Evolutionary conservation across 1,140 invertebrate genomes (phyloP).

Genomic region (Sinella curviseta): DNA sequence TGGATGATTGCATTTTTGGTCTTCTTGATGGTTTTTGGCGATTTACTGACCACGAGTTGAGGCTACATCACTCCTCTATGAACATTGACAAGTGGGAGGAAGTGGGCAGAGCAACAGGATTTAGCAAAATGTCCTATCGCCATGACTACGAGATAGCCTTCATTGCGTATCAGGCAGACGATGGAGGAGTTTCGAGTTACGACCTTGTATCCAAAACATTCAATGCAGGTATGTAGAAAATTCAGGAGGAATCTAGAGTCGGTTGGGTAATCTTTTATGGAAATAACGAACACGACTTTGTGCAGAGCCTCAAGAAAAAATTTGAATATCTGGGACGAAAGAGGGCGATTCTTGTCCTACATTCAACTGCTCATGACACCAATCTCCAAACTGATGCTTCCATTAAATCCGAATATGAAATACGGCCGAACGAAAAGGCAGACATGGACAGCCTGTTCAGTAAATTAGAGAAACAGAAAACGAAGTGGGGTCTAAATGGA

Average conservation of each 20-base stretch:
- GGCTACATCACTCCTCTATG: not conserved
- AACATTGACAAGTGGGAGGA: constrained; percentile 12
- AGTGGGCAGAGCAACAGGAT: constrained; percentile 11
- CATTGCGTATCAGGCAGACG: not conserved
- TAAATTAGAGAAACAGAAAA: not conserved
- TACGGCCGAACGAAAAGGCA: not conserved
- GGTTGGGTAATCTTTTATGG: not conserved
- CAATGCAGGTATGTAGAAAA: not conserved
- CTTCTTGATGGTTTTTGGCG: constrained; percentile 38
- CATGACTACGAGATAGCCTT: not conserved
- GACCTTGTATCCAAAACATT: not conserved
- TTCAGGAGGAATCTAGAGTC: not conserved
- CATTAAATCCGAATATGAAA: not conserved
- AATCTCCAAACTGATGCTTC: not conserved
- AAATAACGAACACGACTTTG: not conserved
- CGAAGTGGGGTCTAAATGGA: not conserved
- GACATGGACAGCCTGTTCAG: not conserved
- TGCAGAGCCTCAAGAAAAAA: not conserved
- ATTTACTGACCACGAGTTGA: constrained; percentile 30
- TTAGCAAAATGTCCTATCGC: constrained; percentile 1
- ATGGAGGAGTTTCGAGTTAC: not conserved
- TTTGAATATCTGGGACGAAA: not conserved
- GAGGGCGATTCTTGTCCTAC: not conserved
- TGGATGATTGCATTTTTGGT: constrained; percentile 15
- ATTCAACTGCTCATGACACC: not conserved